Evolutionary conservation across 2,888 invertebrate genomes (phyloP).

Genomic region (Andrena camellia): DNA sequence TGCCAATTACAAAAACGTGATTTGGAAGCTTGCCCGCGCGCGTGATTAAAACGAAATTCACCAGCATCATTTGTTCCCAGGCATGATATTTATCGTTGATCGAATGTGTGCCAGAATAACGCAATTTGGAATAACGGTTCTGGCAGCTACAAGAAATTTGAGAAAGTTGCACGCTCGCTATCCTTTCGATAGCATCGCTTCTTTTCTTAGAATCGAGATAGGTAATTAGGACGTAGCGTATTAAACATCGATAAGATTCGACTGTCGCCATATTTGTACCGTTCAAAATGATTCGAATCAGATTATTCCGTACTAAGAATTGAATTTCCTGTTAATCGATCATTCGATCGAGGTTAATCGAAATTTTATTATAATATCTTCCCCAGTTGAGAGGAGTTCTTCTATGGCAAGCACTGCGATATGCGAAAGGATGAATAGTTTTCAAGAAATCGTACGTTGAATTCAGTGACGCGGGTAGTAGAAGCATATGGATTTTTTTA

Average conservation of each 20-base stretch:
- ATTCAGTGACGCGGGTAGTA: neutral
- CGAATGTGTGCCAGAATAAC: neutral
- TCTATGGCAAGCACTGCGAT: neutral
- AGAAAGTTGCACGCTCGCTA: neutral
- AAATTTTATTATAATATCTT: neutral
- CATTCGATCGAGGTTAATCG: neutral
- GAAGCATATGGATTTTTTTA: neutral
- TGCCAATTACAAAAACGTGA: slow-evolving; percentile 53
- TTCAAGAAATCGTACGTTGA: neutral
- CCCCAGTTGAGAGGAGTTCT: neutral
- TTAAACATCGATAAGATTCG: too few relatives aligned
- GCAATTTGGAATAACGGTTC: neutral
- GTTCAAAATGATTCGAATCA: too few relatives aligned
- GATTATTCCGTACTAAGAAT: neutral
- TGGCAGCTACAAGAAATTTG: neutral
- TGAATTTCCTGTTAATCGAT: neutral
- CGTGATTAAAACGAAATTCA: slow-evolving; percentile 45
- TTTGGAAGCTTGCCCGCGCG: slow-evolving; percentile 34
- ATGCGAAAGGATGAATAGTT: neutral
- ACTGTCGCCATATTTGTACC: too few relatives aligned
- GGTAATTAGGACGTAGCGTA: too few relatives aligned
- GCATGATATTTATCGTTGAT: neutral
- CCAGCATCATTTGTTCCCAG: neutral
- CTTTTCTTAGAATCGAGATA: too few relatives aligned
- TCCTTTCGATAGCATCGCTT: too few relatives aligned